Conservation (phyloP, 2,888 invertebrate genomes). For the Andricus quercusramuli region DNA sequence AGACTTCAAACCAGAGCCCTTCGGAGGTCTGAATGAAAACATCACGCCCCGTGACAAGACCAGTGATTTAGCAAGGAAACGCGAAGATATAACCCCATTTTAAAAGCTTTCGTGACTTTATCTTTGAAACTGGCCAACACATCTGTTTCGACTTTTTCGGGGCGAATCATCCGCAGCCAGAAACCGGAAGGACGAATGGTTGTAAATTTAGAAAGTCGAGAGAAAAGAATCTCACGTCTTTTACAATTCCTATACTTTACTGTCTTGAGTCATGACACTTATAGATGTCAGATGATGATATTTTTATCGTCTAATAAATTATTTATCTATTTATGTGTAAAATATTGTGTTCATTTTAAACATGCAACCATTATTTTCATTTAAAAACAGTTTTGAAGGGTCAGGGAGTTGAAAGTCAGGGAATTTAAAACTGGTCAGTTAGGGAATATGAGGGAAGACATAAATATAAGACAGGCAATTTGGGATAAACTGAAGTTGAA, state of each 20-base stretch:
- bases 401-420: no score
- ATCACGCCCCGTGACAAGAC: slow-evolving; percentile 25
- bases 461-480: no score
- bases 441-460: no score
- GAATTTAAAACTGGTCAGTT: no score
- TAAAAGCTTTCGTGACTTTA: slow-evolving; percentile 29
- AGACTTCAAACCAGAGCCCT: slow-evolving; percentile 12
- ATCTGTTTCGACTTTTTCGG: slow-evolving; percentile 7
- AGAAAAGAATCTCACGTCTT: not conserved
- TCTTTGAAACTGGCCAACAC: not conserved
- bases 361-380: not conserved
- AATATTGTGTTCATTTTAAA: not conserved
- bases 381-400: not conserved
- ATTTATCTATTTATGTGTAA: not conserved
- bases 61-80: slow-evolving; percentile 19
- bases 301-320: not conserved
- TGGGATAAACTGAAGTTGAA: no score
- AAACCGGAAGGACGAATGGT: slow-evolving; percentile 19
- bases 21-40: slow-evolving; percentile 12
- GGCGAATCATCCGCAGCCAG: not conserved
- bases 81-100: slow-evolving; percentile 32
- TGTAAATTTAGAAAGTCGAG: slow-evolving; percentile 26
- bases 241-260: not conserved
- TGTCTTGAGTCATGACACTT: not conserved
- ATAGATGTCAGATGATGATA: not conserved